These are phyloP conservation scores for Lacerta viridis DNA, from an alignment of 2,797 vertebrate genomes.

Conservation along the genomic window DNA sequence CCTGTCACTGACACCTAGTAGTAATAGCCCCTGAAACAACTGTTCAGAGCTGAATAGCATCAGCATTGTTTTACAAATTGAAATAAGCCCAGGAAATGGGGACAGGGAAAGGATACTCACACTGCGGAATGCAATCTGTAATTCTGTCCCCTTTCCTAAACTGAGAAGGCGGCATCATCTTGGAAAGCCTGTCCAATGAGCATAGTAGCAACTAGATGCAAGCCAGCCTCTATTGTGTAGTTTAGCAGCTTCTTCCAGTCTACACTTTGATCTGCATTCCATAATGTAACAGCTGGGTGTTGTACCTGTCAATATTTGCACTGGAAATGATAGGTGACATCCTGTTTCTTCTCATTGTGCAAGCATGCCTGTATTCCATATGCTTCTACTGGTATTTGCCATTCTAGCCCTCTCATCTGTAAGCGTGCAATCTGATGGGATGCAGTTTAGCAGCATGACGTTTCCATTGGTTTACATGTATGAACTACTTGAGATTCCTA, in stretches of 20 bases:
- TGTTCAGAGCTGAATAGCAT: neutral
- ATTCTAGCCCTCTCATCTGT: neutral
- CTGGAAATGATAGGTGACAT: neutral
- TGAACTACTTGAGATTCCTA: no score
- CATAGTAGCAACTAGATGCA: neutral
- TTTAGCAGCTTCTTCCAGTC: neutral
- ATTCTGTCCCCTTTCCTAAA: neutral
- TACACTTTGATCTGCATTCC: neutral
- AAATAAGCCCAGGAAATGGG: neutral
- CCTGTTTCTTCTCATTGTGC: constrained; percentile 10
- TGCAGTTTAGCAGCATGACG: neutral
- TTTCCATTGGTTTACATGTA: neutral
- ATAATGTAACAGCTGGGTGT: neutral
- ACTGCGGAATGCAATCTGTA: neutral
- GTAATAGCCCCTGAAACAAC: neutral
- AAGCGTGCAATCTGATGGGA: neutral
- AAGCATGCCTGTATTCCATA: fast-evolving
- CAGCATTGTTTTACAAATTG: neutral
- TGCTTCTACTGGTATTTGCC: neutral
- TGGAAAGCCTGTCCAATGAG: neutral
- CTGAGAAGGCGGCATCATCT: neutral
- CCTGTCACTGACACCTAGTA: neutral
- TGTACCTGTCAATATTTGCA: constrained; percentile 4
- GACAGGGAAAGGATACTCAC: neutral
- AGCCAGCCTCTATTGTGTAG: neutral